Conservation (phyloP, 2,113 vertebrate species). For the Laticauda laticaudata region DNA sequence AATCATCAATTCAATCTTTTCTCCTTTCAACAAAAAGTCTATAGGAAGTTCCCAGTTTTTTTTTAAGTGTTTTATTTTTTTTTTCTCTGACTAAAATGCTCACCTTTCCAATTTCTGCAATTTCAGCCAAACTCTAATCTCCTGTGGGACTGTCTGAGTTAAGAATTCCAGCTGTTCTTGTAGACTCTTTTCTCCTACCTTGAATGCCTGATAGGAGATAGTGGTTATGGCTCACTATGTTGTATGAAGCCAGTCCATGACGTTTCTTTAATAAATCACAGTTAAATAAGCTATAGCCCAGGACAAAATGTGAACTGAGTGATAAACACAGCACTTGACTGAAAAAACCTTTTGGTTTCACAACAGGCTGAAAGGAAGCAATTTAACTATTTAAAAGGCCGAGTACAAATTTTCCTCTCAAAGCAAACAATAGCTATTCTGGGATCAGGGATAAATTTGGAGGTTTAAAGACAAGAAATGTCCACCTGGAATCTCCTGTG, state of each 20-base stretch:
- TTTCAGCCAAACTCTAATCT: not conserved
- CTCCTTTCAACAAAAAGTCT: not conserved
- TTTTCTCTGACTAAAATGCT: not conserved
- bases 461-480: not conserved
- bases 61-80: not conserved
- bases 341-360: not conserved
- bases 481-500: not conserved
- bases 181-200: not conserved
- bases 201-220: not conserved
- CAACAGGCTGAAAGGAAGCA: not conserved
- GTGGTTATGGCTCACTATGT: not conserved
- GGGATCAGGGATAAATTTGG: not conserved
- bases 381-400: not conserved
- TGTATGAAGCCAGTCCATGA: not conserved
- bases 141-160: not conserved
- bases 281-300: not conserved
- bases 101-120: not conserved
- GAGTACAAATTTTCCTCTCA: not conserved
- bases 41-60: not conserved
- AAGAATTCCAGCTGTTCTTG: not conserved
- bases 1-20: not conserved
- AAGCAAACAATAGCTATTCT: not conserved
- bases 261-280: not conserved
- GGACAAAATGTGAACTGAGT: not conserved
- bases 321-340: not conserved